These are phyloP conservation scores for Ametastegia equiseti DNA, from an alignment of 2,888 invertebrate genomes.

Conservation along the genomic window DNA sequence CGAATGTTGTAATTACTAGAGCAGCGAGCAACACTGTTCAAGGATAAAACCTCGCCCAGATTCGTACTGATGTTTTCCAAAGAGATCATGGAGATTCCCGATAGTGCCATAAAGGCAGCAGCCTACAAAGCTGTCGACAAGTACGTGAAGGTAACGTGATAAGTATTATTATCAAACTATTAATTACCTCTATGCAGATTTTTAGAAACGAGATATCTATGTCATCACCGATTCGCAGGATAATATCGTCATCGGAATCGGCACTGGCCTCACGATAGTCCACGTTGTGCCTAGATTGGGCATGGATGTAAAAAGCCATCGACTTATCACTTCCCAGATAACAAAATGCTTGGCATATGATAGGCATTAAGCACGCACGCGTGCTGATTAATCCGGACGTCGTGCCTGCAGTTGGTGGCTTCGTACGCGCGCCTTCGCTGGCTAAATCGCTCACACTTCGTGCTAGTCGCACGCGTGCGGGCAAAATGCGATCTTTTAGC, in stretches of 20 bases:
- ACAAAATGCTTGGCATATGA: no score
- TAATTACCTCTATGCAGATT: background rate
- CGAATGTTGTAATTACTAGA: no score
- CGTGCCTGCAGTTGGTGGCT: background rate
- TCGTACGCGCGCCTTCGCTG: background rate
- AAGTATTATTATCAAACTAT: background rate
- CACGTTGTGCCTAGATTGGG: conserved; percentile 92
- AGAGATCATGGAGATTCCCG: conserved; percentile 73
- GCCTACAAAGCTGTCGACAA: conserved; percentile 89
- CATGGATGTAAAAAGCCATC: conserved; percentile 63
- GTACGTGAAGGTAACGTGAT: conserved; percentile 80
- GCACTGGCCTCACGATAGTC: conserved; percentile 96
- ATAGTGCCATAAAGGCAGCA: conserved; percentile 86
- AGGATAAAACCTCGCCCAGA: background rate
- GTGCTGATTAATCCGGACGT: no score
- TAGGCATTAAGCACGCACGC: no score
- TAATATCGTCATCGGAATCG: conserved; percentile 90
- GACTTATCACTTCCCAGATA: background rate
- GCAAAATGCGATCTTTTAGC: background rate
- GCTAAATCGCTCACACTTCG: background rate
- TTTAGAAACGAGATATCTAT: conserved; percentile 40
- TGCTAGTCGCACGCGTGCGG: conserved; percentile 1
- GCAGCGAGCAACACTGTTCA: background rate
- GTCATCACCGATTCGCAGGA: conserved; percentile 73
- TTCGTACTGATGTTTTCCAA: background rate